Evolutionary conservation across 2,797 vertebrate genomes (phyloP).

Genomic region (Clamator glandarius): DNA sequence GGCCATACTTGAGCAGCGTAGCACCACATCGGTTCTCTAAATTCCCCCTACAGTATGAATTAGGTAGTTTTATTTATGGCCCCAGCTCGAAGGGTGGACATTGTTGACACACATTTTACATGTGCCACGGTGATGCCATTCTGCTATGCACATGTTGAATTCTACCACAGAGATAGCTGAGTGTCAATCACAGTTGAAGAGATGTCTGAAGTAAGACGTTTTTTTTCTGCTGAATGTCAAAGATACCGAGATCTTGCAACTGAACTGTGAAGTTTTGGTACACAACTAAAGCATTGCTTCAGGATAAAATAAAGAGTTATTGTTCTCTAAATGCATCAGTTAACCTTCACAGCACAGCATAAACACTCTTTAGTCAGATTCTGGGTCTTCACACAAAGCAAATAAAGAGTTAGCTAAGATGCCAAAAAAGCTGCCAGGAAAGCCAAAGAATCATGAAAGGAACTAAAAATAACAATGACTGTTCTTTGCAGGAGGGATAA

Average conservation of each 20-base stretch:
- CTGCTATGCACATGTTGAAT: not conserved
- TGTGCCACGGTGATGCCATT: accelerated
- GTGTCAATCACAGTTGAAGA: not conserved
- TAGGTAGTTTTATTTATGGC: not conserved
- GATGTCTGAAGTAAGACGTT: not conserved
- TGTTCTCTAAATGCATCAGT: not conserved
- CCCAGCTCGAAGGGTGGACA: not conserved
- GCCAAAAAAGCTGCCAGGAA: not conserved
- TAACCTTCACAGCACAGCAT: not conserved
- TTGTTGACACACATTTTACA: not conserved
- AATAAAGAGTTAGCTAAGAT: not conserved
- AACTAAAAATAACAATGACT: conserved; percentile 8
- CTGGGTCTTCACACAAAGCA: not conserved
- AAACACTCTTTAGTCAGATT: not conserved
- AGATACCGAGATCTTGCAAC: not conserved
- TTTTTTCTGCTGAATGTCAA: not conserved
- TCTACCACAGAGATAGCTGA: not conserved
- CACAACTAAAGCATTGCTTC: not conserved
- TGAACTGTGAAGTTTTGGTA: not conserved
- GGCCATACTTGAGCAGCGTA: not conserved
- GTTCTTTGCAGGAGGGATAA: not conserved
- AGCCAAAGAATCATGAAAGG: not conserved
- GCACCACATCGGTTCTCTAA: not conserved
- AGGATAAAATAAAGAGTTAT: not conserved
- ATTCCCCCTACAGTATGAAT: not conserved